Base-by-base conservation (phyloP, 2,888 invertebrate species). In the Yponomeuta plumbellus region DNA sequence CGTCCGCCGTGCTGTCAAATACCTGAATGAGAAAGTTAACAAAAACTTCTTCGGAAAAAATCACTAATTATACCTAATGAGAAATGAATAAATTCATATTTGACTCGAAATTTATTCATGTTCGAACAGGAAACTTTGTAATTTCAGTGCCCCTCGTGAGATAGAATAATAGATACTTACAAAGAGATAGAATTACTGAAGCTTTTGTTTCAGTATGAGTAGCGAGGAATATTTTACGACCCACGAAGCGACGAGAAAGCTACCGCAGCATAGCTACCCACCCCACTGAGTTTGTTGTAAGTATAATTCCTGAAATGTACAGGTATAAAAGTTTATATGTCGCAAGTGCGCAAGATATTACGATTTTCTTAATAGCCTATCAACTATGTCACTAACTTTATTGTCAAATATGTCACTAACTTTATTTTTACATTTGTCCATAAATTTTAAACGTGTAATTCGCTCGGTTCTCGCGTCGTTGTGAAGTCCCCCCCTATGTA, bases 41-140 rank as follows among this genome's bases (percentile, higher is more conserved):
- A 79, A 80, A 80, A 79, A 79, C 76, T 75, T 76, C 73, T 73
- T 76, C 69, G 70, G 70, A 77, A 52, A 76, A 79, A 75, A 77
- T 75, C 72, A 74, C 73, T 76, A 79, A 77, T 79, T 78, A 77
- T 78, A 77, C 77, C 72, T 77, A 77, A 81, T 81, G 80, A 78
- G 74, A 70, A 75, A 78, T 75, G 72, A 78, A 80, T 77, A 76
- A 76, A 71, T 75, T 73, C 71, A 74, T 73, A 68, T 70, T 61
- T 34, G 22, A 44, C 20, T 61, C 73, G 67, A 73, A 75, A 77
- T 72, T 69, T 72, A 75, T 74, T 73, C 72, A 68, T 70, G 68
- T 72, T 74, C 66, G 66, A 69, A 69, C 75, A 72, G 66, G 63
- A 69, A 72, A 74, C 71, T 72, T 71, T 71, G 71, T 71, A 71